These are phyloP conservation scores for Solea senegalensis DNA, from an alignment of 2,113 vertebrate genomes.

Conservation along the genomic window DNA sequence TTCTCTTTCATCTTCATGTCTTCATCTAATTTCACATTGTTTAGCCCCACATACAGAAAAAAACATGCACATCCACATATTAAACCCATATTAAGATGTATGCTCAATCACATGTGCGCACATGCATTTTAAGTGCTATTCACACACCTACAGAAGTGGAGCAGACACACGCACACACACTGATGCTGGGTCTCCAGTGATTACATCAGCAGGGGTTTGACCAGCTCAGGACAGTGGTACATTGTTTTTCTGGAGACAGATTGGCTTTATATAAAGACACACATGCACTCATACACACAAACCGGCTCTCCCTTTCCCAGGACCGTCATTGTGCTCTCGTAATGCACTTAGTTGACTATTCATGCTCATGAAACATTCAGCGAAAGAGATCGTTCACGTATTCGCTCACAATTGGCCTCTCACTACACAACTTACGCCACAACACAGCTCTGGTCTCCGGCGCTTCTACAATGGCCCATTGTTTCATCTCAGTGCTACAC, in stretches of 20 bases:
- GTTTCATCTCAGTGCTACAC: constrained; percentile 6
- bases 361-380: constrained; percentile 68
- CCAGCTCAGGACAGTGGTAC: constrained; percentile 62
- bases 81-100: too few species aligned
- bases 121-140: not conserved
- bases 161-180: constrained; percentile 10
- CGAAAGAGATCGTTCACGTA: constrained; percentile 51
- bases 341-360: constrained; percentile 64
- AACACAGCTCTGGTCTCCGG: not conserved
- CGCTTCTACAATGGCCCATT: constrained; percentile 27
- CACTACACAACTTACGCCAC: constrained; percentile 3
- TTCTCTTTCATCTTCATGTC: too few species aligned
- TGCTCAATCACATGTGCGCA: too few species aligned
- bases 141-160: not conserved
- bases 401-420: constrained; percentile 53
- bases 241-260: constrained; percentile 65
- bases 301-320: constrained; percentile 39
- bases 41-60: too few species aligned
- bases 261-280: constrained; percentile 58
- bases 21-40: too few species aligned
- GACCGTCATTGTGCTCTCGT: constrained; percentile 61
- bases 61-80: too few species aligned
- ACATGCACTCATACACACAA: constrained; percentile 28
- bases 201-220: constrained; percentile 65
- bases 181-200: constrained; percentile 10